A percentile compares a stretch with the other conserved stretches of the same genome.
Evolutionary conservation across 30 jellyfish, hydroid and myxozoan genomes (phyloP).

Genomic region (Mastigias papua): DNA sequence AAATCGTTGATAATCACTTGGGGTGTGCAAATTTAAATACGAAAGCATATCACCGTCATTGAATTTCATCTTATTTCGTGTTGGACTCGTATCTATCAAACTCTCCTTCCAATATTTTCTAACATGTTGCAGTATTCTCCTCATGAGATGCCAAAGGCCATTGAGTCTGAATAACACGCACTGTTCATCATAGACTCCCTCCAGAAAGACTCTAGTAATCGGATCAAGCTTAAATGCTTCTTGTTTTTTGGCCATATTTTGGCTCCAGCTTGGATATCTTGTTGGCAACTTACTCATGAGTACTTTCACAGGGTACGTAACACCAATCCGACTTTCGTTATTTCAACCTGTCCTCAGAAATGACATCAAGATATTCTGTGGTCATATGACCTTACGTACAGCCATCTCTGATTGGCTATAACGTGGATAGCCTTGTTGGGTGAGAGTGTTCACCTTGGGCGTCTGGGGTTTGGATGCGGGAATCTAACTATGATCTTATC

Average conservation of each 20-base stretch:
- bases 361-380: no score
- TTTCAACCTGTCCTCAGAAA: no score
- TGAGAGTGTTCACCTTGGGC: no score
- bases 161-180: slow-evolving; percentile 24
- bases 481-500: no score
- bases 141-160: slow-evolving; percentile 77
- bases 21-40: slow-evolving; percentile 15
- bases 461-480: no score
- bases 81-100: background rate
- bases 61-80: background rate
- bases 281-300: no score
- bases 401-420: no score
- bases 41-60: slow-evolving; percentile 1
- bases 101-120: slow-evolving; percentile 46
- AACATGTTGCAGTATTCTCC: slow-evolving; percentile 47
- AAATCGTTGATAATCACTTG: background rate
- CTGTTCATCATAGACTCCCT: slow-evolving; percentile 78
- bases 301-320: no score
- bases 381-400: no score
- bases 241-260: background rate
- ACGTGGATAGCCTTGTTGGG: no score
- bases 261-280: no score
- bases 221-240: slow-evolving; percentile 26
- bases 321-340: no score
- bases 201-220: slow-evolving; percentile 44